phyloP scores from a whole-genome alignment of 37 sponge, comb jelly and placozoan genomes.

The Spongilla lacustris region DNA sequence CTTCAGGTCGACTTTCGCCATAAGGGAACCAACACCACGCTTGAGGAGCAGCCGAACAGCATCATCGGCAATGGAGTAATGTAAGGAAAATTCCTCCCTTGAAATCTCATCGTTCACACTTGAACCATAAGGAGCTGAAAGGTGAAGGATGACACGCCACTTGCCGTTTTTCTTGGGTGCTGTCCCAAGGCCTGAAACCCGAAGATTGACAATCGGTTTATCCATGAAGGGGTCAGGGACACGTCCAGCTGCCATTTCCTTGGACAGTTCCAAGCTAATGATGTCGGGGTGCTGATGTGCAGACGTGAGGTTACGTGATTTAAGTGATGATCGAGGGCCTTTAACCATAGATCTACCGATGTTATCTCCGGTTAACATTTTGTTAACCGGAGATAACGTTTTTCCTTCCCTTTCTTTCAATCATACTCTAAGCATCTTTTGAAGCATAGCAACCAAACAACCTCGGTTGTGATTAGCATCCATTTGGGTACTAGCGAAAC shows the following conservation, averaged over 20 bases:
- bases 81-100: constrained; percentile 9
- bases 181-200: constrained; percentile 24
- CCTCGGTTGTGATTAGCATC: no score
- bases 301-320: not conserved
- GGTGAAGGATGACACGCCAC: constrained; percentile 44
- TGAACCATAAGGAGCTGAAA: constrained; percentile 34
- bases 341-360: no score
- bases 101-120: constrained; percentile 44
- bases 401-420: no score
- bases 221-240: constrained; percentile 16
- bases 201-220: constrained; percentile 5
- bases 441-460: no score
- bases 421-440: no score
- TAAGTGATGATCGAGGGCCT: not conserved
- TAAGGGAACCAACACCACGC: constrained; percentile 10
- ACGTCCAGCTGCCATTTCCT: constrained; percentile 14
- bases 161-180: constrained; percentile 44
- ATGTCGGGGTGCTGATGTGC: constrained; percentile 16
- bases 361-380: no score
- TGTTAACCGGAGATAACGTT: no score
- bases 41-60: constrained; percentile 4
- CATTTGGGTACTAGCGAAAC: no score
- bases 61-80: constrained; percentile 26
- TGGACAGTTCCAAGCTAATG: not conserved
- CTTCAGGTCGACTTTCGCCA: constrained; percentile 48